Base-by-base conservation (phyloP, 2,113 vertebrate genomes). In the Balaeniceps rex region DNA sequence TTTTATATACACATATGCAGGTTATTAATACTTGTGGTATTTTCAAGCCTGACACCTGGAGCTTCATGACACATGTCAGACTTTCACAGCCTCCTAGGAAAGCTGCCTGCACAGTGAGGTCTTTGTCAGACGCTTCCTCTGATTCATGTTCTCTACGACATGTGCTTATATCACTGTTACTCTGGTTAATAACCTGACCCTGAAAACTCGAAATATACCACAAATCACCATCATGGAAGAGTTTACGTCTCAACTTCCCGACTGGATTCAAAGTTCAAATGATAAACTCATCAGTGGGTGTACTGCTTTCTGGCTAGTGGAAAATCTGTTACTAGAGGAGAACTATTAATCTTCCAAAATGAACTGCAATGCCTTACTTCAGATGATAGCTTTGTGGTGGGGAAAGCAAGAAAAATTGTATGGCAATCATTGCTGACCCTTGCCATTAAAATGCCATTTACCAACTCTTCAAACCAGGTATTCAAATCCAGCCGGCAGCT, bases 191-290 rank as follows among this genome's bases (percentile, higher is more conserved):
- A 92, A 95, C 91, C 92, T 94, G 96, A 95, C 96, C 96, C 90
- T 97, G 95, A 90, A 96, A 98, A 91, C 87, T 92, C 88, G 94
- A 77, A 94, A 84, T 91, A 79, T 17, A 92, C 93, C 93, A 96
- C 95, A 97, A 97, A 97, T 98, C 92, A 95, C 71, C 90, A 75
- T 52, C 68, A 36, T 36, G 85, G 83, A 96, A 91, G 93, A 94
- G 54, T 94, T 94, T 93, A 84, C 11, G 1, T 93, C 87, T 90
- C 84, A 55, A 51, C 92, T 96, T 96, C 88, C 90, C 64, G 11
- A 40, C 57, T 87, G 92, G 90, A 96, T 96, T 96, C 95, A 96
- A 97, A 95, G 95, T 97, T 97, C 91, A 97, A 95, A 95, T 88
- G 77, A 96, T 94, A 97, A 97, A 97, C 94, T 95, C 95, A 97